Conservation (phyloP, 2,888 invertebrate genomes). For the Dryomyza anilis region DNA sequence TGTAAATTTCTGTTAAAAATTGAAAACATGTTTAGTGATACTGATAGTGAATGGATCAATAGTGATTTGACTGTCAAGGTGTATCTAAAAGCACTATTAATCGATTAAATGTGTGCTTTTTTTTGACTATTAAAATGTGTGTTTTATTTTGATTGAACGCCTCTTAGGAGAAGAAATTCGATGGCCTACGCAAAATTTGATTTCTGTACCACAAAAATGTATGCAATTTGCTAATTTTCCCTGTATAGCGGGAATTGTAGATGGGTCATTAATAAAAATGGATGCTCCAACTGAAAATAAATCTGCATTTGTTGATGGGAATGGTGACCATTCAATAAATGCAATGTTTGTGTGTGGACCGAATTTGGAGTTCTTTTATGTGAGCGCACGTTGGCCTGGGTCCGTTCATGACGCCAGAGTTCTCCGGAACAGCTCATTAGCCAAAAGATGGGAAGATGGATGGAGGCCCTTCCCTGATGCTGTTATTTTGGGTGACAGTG, state of each 20-base stretch:
- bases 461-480: slow-evolving; percentile 19
- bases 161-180: too few species aligned
- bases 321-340: not conserved
- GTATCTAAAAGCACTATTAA: too few species aligned
- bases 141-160: not conserved
- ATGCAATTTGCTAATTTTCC: not conserved
- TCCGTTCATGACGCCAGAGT: slow-evolving; percentile 25
- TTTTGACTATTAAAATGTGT: not conserved
- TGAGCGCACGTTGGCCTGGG: slow-evolving; percentile 7
- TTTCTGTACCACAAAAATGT: not conserved
- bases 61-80: not conserved
- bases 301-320: too few species aligned
- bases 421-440: slow-evolving; percentile 21
- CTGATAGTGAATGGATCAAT: not conserved
- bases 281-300: too few species aligned
- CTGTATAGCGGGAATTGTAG: too few species aligned
- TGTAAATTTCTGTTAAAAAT: too few species aligned
- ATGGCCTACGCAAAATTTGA: not conserved
- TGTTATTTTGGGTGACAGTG: slow-evolving; percentile 22
- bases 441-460: slow-evolving; percentile 13
- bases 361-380: not conserved
- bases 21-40: not conserved
- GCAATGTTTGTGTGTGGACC: not conserved
- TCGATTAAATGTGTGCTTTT: not conserved
- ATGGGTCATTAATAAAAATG: too few species aligned